These are phyloP conservation scores for Parazoanthus atlanticus DNA, from an alignment of 92 coral and sea anemone genomes.

Conservation along the genomic window DNA sequence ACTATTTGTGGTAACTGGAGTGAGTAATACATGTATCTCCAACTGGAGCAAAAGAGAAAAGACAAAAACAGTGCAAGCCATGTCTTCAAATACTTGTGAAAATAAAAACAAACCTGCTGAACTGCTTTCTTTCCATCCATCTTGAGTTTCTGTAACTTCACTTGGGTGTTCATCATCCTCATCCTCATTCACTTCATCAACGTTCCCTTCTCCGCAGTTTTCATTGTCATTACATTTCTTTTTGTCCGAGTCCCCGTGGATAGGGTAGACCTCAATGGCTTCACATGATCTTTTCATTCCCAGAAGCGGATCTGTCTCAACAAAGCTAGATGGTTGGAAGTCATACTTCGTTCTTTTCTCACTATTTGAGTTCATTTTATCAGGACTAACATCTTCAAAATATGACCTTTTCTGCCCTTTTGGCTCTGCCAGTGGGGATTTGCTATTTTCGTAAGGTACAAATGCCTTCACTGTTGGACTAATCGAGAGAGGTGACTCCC, in stretches of 20 bases:
- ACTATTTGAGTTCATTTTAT: constrained; percentile 31
- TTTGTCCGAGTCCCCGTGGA: constrained; percentile 51
- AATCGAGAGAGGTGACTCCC: not conserved
- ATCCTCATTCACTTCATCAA: constrained; percentile 35
- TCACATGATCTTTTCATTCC: constrained; percentile 95
- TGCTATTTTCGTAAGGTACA: constrained; percentile 9
- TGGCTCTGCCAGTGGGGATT: constrained; percentile 24
- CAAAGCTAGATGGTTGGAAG: constrained; percentile 57
- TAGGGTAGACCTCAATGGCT: constrained; percentile 82
- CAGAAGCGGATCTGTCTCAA: constrained; percentile 79
- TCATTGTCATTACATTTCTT: constrained; percentile 55
- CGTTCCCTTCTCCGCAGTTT: constrained; percentile 50
- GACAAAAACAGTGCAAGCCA: not conserved
- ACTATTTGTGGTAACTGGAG: not conserved
- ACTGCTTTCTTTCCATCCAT: not conserved
- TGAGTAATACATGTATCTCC: not conserved
- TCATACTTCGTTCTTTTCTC: constrained; percentile 67
- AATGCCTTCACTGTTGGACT: not conserved
- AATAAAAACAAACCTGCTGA: constrained; percentile 24
- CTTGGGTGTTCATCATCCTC: not conserved
- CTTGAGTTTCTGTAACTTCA: not conserved
- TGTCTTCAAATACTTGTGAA: not conserved
- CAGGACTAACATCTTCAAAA: constrained; percentile 33
- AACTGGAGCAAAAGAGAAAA: not conserved
- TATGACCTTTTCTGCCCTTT: constrained; percentile 40